phyloP scores from a whole-genome alignment of 1,140 invertebrate species.

The Physella acuta region DNA sequence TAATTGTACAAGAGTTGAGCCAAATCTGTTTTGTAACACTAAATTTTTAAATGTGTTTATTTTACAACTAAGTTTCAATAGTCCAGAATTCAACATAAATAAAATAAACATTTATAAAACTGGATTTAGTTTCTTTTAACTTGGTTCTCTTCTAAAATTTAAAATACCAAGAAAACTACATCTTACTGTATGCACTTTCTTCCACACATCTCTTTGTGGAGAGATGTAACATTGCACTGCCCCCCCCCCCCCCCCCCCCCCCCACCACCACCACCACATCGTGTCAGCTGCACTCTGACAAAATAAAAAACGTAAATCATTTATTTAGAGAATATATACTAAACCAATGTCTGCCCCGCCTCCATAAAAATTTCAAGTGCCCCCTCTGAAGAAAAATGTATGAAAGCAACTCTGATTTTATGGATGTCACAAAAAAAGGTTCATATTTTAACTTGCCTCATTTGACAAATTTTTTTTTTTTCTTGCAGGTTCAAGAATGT shows the following conservation, averaged over 20 bases:
- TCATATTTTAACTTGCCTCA: too few species aligned
- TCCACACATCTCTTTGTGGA: too few species aligned
- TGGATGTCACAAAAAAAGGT: too few species aligned
- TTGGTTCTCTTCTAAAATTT: neutral
- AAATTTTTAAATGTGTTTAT: neutral
- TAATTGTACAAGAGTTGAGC: too few species aligned
- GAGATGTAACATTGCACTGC: too few species aligned
- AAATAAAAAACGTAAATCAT: neutral
- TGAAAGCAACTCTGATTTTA: neutral
- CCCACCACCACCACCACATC: too few species aligned
- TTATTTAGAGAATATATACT: neutral
- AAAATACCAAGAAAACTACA: neutral
- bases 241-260: too few species aligned
- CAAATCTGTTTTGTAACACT: neutral
- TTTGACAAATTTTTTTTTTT: slow-evolving; percentile 20
- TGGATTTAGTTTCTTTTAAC: neutral
- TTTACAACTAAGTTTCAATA: neutral
- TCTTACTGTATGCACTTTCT: too few species aligned
- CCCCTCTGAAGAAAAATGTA: neutral
- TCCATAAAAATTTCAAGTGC: neutral
- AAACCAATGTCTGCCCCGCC: neutral
- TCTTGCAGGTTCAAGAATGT: slow-evolving; percentile 47
- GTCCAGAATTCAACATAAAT: too few species aligned
- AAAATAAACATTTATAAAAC: too few species aligned
- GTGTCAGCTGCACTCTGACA: neutral